phyloP scores from a whole-genome alignment of 2,888 invertebrate genomes.

The Lissocephala sabroskyi region DNA sequence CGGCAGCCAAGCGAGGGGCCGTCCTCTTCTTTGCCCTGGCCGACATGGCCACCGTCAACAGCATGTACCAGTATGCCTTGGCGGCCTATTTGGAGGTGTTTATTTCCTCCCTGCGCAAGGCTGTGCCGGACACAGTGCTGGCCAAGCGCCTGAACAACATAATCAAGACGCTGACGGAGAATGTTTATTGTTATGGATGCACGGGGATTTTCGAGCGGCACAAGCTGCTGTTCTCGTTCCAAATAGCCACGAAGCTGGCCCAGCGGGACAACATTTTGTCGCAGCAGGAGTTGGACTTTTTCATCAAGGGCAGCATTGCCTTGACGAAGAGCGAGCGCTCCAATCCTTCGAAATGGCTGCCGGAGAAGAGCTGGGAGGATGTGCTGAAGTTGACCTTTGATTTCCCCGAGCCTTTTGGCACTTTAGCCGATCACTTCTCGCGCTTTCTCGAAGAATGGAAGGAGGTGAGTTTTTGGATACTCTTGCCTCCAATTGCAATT shows the following conservation, averaged over 20 bases:
- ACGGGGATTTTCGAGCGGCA: constrained; percentile 94
- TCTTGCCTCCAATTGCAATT: background rate
- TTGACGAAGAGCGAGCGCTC: constrained; percentile 80
- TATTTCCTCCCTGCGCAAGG: constrained; percentile 84
- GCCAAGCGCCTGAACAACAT: constrained; percentile 84
- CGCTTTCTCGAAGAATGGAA: constrained; percentile 77
- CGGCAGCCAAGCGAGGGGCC: constrained; percentile 89
- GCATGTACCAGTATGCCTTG: constrained; percentile 95
- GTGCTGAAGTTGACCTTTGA: constrained; percentile 81
- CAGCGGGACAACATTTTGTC: constrained; percentile 78
- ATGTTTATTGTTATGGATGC: constrained; percentile 92
- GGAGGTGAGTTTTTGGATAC: constrained; percentile 73
- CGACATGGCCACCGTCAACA: constrained; percentile 90
- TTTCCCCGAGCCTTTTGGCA: constrained; percentile 79
- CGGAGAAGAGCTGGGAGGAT: constrained; percentile 87
- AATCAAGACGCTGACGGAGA: constrained; percentile 87
- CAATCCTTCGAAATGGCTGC: constrained; percentile 83
- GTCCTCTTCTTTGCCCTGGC: constrained; percentile 92
- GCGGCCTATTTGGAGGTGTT: constrained; percentile 90
- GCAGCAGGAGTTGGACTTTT: constrained; percentile 88
- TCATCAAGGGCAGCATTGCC: constrained; percentile 88
- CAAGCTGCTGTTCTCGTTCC: constrained; percentile 91
- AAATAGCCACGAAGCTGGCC: constrained; percentile 89
- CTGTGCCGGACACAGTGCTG: constrained; percentile 86
- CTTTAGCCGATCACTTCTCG: constrained; percentile 78